phyloP scores from a whole-genome alignment of 1,140 invertebrate species.

The Euborellia annulipes region DNA sequence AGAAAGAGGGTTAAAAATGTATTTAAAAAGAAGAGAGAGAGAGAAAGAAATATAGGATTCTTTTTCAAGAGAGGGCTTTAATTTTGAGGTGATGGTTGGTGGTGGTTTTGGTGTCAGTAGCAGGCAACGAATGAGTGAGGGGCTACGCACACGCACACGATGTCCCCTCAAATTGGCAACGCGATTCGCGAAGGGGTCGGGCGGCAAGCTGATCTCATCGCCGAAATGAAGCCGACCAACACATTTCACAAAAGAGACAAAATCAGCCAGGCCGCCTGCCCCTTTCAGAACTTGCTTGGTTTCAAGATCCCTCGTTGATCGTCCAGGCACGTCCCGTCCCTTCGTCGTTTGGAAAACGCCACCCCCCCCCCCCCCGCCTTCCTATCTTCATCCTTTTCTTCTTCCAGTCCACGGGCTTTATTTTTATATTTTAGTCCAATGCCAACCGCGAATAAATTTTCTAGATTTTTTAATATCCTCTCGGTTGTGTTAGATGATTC shows the following conservation, averaged over 20 bases:
- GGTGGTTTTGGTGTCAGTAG: no score
- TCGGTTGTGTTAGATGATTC: no score
- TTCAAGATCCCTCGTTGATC: background rate
- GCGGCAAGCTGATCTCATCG: conserved; percentile 48
- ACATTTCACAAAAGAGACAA: conserved; percentile 37
- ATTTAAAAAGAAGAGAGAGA: no score
- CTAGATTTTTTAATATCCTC: no score
- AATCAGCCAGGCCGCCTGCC: conserved; percentile 42
- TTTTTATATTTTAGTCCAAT: background rate
- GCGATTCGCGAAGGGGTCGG: background rate
- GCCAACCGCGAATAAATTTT: no score
- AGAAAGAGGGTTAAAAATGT: background rate
- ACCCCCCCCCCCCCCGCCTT: no score
- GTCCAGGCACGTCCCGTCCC: background rate
- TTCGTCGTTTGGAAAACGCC: no score
- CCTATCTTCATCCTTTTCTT: no score
- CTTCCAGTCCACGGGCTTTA: background rate
- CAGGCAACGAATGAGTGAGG: no score
- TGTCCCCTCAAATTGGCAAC: background rate
- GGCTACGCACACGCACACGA: no score
- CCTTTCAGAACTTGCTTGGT: conserved; percentile 5
- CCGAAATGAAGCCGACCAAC: conserved; percentile 39
- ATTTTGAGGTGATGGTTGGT: no score
- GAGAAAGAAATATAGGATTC: background rate
- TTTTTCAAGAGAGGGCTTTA: no score